phyloP scores from a whole-genome alignment of 2,113 vertebrate genomes.

The Casuarius casuarius region DNA sequence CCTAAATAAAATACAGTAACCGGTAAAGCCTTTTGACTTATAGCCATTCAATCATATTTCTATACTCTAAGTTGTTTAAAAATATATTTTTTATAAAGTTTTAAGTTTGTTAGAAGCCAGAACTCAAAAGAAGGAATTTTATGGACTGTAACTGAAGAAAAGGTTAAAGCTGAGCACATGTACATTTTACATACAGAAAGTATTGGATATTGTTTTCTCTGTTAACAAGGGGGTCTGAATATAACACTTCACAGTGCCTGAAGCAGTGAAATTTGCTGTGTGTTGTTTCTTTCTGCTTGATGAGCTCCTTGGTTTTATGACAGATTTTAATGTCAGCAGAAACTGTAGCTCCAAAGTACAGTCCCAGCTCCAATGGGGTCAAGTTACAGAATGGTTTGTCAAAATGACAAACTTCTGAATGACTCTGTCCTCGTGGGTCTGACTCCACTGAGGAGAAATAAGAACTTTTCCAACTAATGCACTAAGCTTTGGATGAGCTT shows the following conservation, averaged over 20 bases:
- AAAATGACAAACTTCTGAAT: background rate
- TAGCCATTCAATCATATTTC: background rate
- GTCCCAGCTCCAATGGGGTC: background rate
- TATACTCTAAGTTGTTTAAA: background rate
- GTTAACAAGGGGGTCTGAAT: background rate
- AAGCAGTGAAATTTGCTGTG: background rate
- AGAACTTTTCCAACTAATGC: background rate
- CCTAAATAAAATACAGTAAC: fast-evolving
- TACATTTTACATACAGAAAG: background rate
- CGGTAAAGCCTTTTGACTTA: background rate
- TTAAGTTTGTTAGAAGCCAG: background rate
- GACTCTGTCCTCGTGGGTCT: background rate
- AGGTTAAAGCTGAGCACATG: background rate
- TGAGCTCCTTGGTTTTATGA: background rate
- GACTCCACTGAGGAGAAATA: background rate
- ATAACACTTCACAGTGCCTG: background rate
- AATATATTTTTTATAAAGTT: background rate
- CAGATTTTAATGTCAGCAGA: background rate
- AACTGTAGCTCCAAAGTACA: background rate
- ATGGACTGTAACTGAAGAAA: background rate
- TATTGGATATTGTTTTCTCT: background rate
- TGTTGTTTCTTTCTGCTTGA: background rate
- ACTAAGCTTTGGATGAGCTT: background rate
- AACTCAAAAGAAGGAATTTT: background rate
- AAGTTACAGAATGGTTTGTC: background rate